Conservation (phyloP, 2,113 vertebrate species). For the Petromus typicus region DNA sequence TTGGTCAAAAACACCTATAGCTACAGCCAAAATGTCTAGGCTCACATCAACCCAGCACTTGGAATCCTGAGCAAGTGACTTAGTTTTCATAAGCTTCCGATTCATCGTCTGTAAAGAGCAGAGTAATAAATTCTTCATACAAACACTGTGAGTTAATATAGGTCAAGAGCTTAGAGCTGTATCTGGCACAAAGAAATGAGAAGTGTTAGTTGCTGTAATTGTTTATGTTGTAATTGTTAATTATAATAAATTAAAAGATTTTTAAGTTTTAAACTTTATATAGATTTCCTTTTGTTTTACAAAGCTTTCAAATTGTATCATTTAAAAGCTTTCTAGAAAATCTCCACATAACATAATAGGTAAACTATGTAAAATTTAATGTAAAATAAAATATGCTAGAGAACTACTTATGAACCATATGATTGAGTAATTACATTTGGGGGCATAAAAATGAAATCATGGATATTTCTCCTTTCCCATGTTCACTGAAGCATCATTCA, state of each 20-base stretch:
- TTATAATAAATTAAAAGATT: neutral
- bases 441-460: neutral
- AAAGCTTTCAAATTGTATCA: neutral
- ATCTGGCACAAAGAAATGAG: neutral
- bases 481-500: neutral
- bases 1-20: neutral
- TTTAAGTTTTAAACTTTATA: neutral
- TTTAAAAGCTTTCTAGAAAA: neutral
- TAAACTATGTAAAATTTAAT: neutral
- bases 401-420: neutral
- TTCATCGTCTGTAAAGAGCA: neutral
- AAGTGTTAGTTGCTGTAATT: neutral
- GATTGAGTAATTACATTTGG: neutral
- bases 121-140: neutral
- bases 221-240: neutral
- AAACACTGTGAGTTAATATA: neutral
- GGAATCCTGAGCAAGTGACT: neutral
- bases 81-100: neutral
- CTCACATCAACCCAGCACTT: neutral
- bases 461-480: neutral
- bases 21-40: neutral
- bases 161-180: neutral
- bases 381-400: neutral
- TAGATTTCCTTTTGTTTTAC: conserved; percentile 9
- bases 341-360: neutral